phyloP scores from a whole-genome alignment of 2,888 invertebrate species.

The Mesorhabditis spiculigera region DNA sequence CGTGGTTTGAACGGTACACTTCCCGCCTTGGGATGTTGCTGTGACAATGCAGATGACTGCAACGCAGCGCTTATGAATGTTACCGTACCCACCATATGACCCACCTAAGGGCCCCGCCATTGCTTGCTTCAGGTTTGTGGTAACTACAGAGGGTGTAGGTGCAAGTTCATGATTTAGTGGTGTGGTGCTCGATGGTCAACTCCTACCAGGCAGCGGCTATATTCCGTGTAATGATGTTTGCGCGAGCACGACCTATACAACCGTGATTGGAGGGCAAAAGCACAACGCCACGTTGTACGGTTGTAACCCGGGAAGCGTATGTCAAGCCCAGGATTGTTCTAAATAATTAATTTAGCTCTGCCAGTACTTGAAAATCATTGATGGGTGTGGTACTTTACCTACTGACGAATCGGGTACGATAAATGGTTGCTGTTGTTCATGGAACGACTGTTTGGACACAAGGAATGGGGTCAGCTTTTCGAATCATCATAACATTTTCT shows the following conservation, averaged over 20 bases:
- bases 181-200: background rate
- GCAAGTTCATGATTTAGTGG: background rate
- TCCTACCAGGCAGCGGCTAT: background rate
- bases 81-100: constrained; percentile 16
- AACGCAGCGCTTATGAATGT: constrained; percentile 16
- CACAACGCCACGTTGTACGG: background rate
- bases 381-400: too few species aligned
- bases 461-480: constrained; percentile 13
- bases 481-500: too few species aligned
- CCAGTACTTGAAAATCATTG: too few species aligned
- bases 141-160: background rate
- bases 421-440: constrained; percentile 36
- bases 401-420: constrained; percentile 3
- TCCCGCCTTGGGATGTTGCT: constrained; percentile 24
- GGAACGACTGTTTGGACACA: constrained; percentile 32
- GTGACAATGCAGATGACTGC: constrained; percentile 34
- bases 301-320: background rate
- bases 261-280: background rate
- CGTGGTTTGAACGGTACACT: background rate
- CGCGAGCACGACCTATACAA: background rate
- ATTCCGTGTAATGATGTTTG: background rate
- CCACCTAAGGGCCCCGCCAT: background rate
- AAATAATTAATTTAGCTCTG: background rate
- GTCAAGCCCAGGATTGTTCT: background rate
- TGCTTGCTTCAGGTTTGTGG: constrained; percentile 1